These are phyloP conservation scores for Tricholaema leucomelas DNA, from an alignment of 2,113 vertebrate species.

Conservation along the genomic window DNA sequence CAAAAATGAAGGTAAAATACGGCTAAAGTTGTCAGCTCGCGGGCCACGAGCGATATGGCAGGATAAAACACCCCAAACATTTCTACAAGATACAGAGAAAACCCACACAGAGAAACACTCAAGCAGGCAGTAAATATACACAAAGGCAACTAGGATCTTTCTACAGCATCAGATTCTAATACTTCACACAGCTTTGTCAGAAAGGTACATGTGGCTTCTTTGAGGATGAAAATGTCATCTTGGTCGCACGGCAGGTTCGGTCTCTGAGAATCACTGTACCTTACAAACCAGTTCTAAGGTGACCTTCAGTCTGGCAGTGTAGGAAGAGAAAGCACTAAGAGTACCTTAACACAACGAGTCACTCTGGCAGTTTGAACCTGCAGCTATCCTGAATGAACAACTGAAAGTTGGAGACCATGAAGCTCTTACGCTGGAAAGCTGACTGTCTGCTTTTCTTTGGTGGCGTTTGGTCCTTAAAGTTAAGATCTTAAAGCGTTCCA, in stretches of 20 bases:
- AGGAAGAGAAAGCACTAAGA: constrained; percentile 72
- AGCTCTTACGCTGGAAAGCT: constrained; percentile 57
- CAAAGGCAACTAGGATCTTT: constrained; percentile 99
- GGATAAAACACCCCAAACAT: constrained; percentile 94
- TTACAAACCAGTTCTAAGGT: constrained; percentile 68
- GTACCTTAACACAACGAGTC: constrained; percentile 46
- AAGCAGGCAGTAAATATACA: constrained; percentile 99
- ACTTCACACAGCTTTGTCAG: constrained; percentile 96
- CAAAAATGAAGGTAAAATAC: constrained; percentile 98
- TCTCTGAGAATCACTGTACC: constrained; percentile 57
- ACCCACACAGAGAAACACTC: constrained; percentile 98
- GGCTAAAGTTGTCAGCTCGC: constrained; percentile 90
- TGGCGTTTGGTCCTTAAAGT: constrained; percentile 66
- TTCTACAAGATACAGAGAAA: constrained; percentile 98
- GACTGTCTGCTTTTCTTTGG: constrained; percentile 66
- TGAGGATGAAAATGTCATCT: constrained; percentile 75
- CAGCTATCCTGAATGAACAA: constrained; percentile 68
- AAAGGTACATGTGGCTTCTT: constrained; percentile 88
- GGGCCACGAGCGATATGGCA: constrained; percentile 90
- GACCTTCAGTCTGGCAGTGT: constrained; percentile 78
- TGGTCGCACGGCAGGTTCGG: constrained; percentile 80
- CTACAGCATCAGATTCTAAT: constrained; percentile 98
- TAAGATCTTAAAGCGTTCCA: constrained; percentile 55
- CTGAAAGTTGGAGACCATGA: constrained; percentile 63
- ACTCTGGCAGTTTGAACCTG: constrained; percentile 72